Evolutionary conservation across 2,888 invertebrate genomes (phyloP).

Genomic region (Tortrix viridana): DNA sequence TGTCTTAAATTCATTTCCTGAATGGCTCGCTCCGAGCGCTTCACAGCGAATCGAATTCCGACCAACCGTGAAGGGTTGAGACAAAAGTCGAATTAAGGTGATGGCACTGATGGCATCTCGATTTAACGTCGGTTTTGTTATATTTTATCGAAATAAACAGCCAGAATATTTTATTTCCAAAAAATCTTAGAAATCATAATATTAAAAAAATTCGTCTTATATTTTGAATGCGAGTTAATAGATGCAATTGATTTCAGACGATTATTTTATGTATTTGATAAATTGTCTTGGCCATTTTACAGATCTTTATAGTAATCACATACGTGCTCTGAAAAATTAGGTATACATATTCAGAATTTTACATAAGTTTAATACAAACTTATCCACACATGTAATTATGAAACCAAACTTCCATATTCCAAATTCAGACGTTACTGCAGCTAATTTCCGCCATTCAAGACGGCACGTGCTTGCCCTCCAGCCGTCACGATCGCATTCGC

Average conservation of each 20-base stretch:
- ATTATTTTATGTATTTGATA: no score
- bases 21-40: slow-evolving; percentile 43
- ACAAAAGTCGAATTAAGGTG: slow-evolving; percentile 42
- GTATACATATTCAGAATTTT: no score
- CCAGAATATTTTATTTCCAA: slow-evolving; percentile 4
- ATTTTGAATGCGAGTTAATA: no score
- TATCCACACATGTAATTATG: background rate
- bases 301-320: no score
- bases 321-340: no score
- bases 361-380: no score
- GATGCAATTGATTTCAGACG: no score
- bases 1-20: slow-evolving; percentile 59
- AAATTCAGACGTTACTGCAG: slow-evolving; percentile 26
- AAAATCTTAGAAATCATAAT: background rate
- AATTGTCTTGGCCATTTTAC: no score
- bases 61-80: slow-evolving; percentile 43
- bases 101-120: slow-evolving; percentile 32
- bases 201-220: background rate
- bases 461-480: slow-evolving; percentile 43
- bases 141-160: slow-evolving; percentile 20
- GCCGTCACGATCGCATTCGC: slow-evolving; percentile 40
- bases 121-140: slow-evolving; percentile 8
- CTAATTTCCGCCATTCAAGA: slow-evolving; percentile 42
- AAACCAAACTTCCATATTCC: background rate
- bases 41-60: slow-evolving; percentile 48